Base-by-base conservation (phyloP, 2,797 vertebrate genomes). In the Callimico goeldii region DNA sequence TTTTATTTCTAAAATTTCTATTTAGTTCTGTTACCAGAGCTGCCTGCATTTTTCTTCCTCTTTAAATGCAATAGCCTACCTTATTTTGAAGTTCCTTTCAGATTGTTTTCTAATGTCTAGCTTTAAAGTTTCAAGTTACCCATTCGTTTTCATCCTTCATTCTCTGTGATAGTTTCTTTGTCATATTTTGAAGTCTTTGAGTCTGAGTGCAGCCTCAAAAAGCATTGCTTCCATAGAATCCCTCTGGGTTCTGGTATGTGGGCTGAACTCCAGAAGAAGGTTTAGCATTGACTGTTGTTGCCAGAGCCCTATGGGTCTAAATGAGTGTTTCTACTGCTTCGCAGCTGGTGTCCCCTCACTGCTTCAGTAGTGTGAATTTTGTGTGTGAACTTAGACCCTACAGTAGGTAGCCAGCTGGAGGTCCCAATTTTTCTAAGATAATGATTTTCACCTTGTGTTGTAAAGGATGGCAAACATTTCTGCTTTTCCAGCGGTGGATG, bases 41-140 rank as follows among this genome's bases (percentile, higher is more conserved):
- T 72, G 41, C 33, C 30, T 83, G 13, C 11, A 91, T 41, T 96
- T 70, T 96, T 90, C 39, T 58, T 84, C 90, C 15, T 55, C 28
- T 88, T 85, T 91, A 19, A 90, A 36, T 8, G 70, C 55, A 75
- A 55, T 80, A 46, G 11, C 2, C 48, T 58, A 70, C 36, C 50
- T 64, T 86, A 86, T 80, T 73, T 85, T 81, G 22, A 67, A 61
- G 39, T 39, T 26, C 14, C 36, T 73, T 84, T 70, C 30, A 88
- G 1, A 24, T 46, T 48, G 83, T 76, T 84, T 75, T 11, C 39
- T 64, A 22, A 73, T 55, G 28, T 73, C 46, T 96, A 73, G 41
- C 15, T 72, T 85, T 76, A 50, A 52, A 84, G 36, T 30, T 39
- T 48, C 46, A 73, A 91, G 13, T 75, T 64, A 76, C 9, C 33